Evolutionary conservation across 2,113 vertebrate species (phyloP), one percentile per base, ranked within the genome.

Genomic region (Antennarius striatus): DNA sequence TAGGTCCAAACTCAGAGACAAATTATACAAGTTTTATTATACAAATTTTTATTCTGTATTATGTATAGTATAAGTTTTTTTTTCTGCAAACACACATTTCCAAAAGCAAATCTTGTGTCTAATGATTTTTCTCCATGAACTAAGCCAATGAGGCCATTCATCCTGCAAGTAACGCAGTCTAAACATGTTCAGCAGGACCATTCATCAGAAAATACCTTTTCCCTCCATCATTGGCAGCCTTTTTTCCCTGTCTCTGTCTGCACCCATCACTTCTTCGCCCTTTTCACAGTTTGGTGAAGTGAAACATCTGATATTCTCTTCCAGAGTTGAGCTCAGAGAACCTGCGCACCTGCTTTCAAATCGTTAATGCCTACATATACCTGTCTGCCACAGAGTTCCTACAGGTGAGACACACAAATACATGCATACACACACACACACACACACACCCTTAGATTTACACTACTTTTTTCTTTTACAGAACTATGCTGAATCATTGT

Each of bases 301-400:
- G 39, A 30, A 45, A 52, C 16, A 13, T 83, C 17, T 78, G 10
- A 36, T 68, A 9, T 88, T 86, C 79, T 92, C 87, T 94, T 90
- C 48, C 89, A 99, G 98, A 96, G 78, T 68, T 98, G 84, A 96
- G 95, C 91, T 95, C 96, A 30, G 98, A 99, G 93, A 98, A 98
- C 81, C 90, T 98, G 62, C 92, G 92, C 68, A 98, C 95, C 51
- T 99, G 96, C 88, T 97, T 98, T 90, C 96, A 98, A 91, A 99
- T 99, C 54, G 94, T 98, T 86, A 98, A 94, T 73, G 95, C 95
- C 68, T 99, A 99, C 89, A 83, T 96, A 55, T 98, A 96, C 91
- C 92, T 97, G 73, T 95, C 95, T 6, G 94, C 96, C 55, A 84
- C 94, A 45, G 96, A 98, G 79, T 99, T 99, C 90, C 90, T 99